phyloP scores from a whole-genome alignment of 1,140 invertebrate genomes.

The Neelides sp. region DNA sequence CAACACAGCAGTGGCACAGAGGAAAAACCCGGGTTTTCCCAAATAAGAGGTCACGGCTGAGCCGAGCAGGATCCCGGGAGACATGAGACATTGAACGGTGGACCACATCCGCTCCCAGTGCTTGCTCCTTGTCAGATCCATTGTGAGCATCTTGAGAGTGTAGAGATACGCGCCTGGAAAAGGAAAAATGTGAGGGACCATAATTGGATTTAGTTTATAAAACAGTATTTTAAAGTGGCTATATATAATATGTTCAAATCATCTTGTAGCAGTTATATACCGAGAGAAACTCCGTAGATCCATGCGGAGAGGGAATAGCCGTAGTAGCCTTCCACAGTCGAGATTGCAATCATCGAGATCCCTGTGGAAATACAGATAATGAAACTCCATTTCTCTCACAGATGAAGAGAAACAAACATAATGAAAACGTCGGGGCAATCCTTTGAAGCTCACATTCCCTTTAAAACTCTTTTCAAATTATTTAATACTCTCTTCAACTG shows the following conservation, averaged over 20 bases:
- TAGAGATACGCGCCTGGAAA: slow-evolving; percentile 29
- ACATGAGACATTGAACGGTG: slow-evolving; percentile 23
- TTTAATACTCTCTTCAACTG: too few relatives aligned
- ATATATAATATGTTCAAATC: neutral
- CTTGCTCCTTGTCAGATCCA: slow-evolving; percentile 30
- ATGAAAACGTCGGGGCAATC: too few relatives aligned
- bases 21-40: slow-evolving; percentile 21
- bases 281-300: slow-evolving; percentile 30
- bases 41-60: slow-evolving; percentile 20
- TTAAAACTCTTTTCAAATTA: too few relatives aligned
- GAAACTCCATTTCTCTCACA: neutral
- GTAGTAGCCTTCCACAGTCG: slow-evolving; percentile 50
- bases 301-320: slow-evolving; percentile 42
- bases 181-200: slow-evolving; percentile 2
- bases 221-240: neutral
- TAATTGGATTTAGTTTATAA: neutral
- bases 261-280: slow-evolving; percentile 22
- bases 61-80: slow-evolving; percentile 22
- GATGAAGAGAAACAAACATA: too few relatives aligned
- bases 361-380: slow-evolving; percentile 19
- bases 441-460: too few relatives aligned
- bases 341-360: slow-evolving; percentile 29
- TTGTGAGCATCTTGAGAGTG: slow-evolving; percentile 26
- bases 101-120: slow-evolving; percentile 30
- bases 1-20: slow-evolving; percentile 28